These are phyloP conservation scores for Arnoldichthys spilopterus DNA, from an alignment of 2,797 vertebrate genomes.

Conservation along the genomic window DNA sequence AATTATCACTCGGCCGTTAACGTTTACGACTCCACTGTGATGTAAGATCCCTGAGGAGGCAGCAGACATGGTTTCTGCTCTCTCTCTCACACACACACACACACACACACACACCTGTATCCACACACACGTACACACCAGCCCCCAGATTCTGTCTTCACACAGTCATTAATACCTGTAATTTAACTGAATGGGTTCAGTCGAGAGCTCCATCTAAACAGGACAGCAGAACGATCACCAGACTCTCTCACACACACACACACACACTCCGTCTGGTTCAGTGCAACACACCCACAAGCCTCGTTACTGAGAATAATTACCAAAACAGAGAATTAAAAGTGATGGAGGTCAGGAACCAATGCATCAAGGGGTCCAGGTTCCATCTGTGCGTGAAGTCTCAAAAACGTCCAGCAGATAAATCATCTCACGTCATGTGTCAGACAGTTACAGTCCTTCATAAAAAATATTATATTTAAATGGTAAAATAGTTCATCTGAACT, in stretches of 20 bases:
- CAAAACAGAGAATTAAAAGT: not conserved
- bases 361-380: slow-evolving; percentile 2
- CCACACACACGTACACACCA: not conserved
- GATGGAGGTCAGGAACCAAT: not conserved
- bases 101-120: too few relatives aligned
- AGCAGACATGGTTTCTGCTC: not conserved
- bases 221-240: not conserved
- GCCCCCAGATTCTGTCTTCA: not conserved
- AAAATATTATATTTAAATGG: too few relatives aligned
- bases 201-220: not conserved
- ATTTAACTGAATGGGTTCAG: not conserved
- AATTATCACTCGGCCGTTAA: slow-evolving; percentile 1
- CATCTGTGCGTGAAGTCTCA: not conserved
- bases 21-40: slow-evolving; percentile 5
- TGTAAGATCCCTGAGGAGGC: not conserved
- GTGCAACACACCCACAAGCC: not conserved
- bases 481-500: too few relatives aligned
- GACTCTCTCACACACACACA: not conserved
- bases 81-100: too few relatives aligned
- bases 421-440: too few relatives aligned
- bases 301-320: not conserved
- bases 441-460: too few relatives aligned
- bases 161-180: not conserved
- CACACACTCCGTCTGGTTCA: not conserved
- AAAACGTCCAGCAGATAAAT: not conserved